phyloP scores from a whole-genome alignment of 2,888 invertebrate genomes.

The Trilocha varians region DNA sequence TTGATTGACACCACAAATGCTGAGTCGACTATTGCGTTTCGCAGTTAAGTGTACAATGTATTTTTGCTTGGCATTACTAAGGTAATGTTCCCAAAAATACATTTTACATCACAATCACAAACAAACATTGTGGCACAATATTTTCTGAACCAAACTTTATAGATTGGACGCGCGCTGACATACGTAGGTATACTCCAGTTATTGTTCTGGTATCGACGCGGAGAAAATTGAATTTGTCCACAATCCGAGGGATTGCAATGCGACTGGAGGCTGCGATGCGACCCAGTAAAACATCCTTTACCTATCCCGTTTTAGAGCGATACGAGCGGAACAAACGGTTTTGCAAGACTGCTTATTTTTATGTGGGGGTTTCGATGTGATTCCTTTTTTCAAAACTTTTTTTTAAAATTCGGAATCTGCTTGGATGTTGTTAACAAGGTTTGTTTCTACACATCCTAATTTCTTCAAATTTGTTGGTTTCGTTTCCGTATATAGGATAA shows the following conservation, averaged over 20 bases:
- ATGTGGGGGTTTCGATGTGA: neutral
- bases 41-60: too few species aligned
- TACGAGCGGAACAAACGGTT: neutral
- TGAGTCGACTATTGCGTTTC: too few species aligned
- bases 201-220: constrained; percentile 54
- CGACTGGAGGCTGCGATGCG: constrained; percentile 28
- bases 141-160: neutral
- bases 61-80: too few species aligned
- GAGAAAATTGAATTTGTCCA: constrained; percentile 67
- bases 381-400: neutral
- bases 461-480: too few species aligned
- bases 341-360: neutral
- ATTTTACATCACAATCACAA: too few species aligned
- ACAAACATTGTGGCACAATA: neutral
- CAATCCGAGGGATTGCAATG: constrained; percentile 54
- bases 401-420: too few species aligned
- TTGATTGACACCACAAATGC: too few species aligned
- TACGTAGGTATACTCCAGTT: constrained; percentile 18
- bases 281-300: constrained; percentile 30
- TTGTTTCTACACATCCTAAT: too few species aligned
- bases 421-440: too few species aligned
- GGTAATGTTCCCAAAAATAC: too few species aligned
- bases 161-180: neutral
- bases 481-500: too few species aligned
- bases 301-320: neutral